Evolutionary conservation across 2,113 vertebrate genomes (phyloP).

Genomic region (Morone chrysops): DNA sequence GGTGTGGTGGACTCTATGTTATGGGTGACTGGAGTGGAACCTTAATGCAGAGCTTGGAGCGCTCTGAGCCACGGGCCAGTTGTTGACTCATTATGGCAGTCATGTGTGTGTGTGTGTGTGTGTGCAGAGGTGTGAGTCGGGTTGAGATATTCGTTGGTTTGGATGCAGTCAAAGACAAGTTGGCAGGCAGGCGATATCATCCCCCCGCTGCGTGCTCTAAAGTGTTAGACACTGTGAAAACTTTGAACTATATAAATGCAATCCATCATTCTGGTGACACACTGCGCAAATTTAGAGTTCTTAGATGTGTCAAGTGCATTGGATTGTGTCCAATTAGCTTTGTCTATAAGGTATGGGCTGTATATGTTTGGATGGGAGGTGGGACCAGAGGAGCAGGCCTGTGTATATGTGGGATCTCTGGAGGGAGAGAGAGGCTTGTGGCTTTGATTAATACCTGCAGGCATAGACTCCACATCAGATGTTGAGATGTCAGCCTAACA

Average conservation of each 20-base stretch:
- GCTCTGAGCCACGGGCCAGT: conserved; percentile 47
- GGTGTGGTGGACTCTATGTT: conserved; percentile 67
- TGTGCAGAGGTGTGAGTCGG: conserved; percentile 43
- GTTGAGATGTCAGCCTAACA: conserved; percentile 82
- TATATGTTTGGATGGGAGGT: conserved; percentile 60
- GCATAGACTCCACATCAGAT: conserved; percentile 72
- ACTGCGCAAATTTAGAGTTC: conserved; percentile 62
- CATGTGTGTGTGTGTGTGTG: conserved; percentile 38
- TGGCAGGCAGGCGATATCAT: conserved; percentile 59
- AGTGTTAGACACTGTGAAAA: conserved; percentile 63
- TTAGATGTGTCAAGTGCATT: conserved; percentile 77
- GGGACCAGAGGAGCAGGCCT: conserved; percentile 11
- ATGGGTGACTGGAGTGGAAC: conserved; percentile 72
- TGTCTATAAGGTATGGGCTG: conserved; percentile 62
- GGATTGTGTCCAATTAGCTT: conserved; percentile 75
- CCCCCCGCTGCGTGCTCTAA: conserved; percentile 56
- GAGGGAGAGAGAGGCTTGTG: conserved; percentile 60
- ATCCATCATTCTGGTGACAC: conserved; percentile 73
- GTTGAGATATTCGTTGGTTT: conserved; percentile 50
- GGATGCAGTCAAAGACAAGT: conserved; percentile 57
- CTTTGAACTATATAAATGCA: conserved; percentile 69
- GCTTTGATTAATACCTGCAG: conserved; percentile 85
- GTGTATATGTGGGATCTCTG: conserved; percentile 44
- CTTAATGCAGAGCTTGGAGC: conserved; percentile 28
- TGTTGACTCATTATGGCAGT: conserved; percentile 64